phyloP scores from a whole-genome alignment of 2,888 invertebrate genomes.

The Caenorhabditis wallacei region DNA sequence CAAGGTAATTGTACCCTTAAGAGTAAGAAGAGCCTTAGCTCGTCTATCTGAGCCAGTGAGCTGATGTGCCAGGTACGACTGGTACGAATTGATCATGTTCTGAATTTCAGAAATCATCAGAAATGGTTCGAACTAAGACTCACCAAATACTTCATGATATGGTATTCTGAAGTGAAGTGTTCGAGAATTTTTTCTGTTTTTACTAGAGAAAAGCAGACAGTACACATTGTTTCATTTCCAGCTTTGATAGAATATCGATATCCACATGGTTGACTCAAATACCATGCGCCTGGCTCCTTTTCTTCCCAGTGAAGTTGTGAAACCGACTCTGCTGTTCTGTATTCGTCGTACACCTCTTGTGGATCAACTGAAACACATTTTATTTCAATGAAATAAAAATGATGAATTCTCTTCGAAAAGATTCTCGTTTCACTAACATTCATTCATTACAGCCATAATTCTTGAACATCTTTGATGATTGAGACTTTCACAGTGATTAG shows the following conservation, averaged over 20 bases:
- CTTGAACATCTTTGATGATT: conserved; percentile 47
- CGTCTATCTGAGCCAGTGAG: conserved; percentile 19
- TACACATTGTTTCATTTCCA: conserved; percentile 32
- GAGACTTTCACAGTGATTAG: conserved; percentile 19
- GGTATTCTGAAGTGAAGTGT: conserved; percentile 39
- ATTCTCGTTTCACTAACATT: conserved; percentile 55
- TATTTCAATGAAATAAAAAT: conserved; percentile 6
- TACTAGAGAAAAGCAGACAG: conserved; percentile 18
- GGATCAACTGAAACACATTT: conserved; percentile 44
- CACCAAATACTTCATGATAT: conserved; percentile 43
- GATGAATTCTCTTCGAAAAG: background rate
- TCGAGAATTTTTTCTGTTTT: background rate
- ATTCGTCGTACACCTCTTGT: conserved; percentile 49
- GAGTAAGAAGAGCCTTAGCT: background rate
- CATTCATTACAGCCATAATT: conserved; percentile 48
- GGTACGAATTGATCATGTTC: conserved; percentile 20
- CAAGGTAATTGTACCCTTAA: background rate
- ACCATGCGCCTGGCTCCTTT: conserved; percentile 13
- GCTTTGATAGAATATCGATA: conserved; percentile 18
- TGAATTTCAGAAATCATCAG: background rate
- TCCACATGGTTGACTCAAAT: conserved; percentile 37
- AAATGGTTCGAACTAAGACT: background rate
- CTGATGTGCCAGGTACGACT: conserved; percentile 22
- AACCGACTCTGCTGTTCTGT: conserved; percentile 1
- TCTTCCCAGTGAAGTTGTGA: conserved; percentile 20